Percentiles rank a stretch among this genome's conserved stretches.
phyloP scores from a whole-genome alignment of 2,888 invertebrate species.

The Ptychoptera contaminata region DNA sequence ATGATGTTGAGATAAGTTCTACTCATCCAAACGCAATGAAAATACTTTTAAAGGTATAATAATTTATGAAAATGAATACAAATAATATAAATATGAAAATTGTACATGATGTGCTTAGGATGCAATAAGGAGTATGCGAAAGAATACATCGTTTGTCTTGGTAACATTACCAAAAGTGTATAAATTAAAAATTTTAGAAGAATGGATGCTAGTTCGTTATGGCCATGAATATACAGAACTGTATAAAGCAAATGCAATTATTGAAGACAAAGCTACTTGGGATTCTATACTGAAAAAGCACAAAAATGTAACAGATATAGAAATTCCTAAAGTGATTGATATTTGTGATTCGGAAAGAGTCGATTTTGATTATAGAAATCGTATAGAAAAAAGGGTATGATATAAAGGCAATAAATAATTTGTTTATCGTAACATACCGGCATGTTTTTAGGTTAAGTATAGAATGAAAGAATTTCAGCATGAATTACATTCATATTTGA shows the following conservation, averaged over 20 bases:
- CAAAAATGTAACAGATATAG: conserved; percentile 5
- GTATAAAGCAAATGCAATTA: conserved; percentile 11
- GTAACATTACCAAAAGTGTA: conserved; percentile 21
- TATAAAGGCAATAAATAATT: no score
- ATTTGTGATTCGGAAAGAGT: conserved; percentile 10
- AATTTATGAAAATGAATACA: background rate
- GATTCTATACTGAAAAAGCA: conserved; percentile 2
- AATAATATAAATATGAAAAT: no score
- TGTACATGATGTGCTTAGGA: conserved; percentile 1
- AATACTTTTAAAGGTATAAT: conserved; percentile 13
- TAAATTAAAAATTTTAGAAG: conserved; percentile 17
- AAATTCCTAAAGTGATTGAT: conserved; percentile 12
- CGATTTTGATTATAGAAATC: conserved; percentile 13
- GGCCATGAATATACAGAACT: conserved; percentile 17
- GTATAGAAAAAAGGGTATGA: conserved; percentile 12
- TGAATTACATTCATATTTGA: conserved; percentile 12
- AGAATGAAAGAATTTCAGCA: conserved; percentile 11
- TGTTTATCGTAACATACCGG: no score
- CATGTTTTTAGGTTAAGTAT: conserved; percentile 9
- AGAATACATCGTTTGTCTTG: conserved; percentile 20
- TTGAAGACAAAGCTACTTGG: conserved; percentile 9
- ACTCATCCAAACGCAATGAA: conserved; percentile 16
- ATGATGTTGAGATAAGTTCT: conserved; percentile 12
- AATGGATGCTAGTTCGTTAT: conserved; percentile 21
- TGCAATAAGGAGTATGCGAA: conserved; percentile 16